A percentile compares a stretch with the other conserved stretches of the same genome.
These are phyloP conservation scores for Tragelaphus strepsiceros DNA, from an alignment of 2,113 vertebrate genomes.

Conservation along the genomic window DNA sequence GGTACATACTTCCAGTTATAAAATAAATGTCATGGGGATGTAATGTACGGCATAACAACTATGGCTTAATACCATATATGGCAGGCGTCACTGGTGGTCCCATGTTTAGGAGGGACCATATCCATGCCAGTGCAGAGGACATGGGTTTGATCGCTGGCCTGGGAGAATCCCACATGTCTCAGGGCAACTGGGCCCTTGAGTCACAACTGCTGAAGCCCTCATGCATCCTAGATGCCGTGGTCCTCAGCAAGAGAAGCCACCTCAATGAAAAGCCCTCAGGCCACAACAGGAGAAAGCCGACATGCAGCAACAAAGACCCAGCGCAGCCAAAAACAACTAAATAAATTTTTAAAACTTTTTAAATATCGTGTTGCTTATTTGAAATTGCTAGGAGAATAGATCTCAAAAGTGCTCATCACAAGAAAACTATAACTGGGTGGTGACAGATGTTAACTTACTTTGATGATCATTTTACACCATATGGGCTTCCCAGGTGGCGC, in stretches of 20 bases:
- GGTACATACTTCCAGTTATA: not conserved
- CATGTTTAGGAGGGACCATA: not conserved
- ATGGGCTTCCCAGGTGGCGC: not conserved
- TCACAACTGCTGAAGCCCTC: not conserved
- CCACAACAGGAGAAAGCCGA: not conserved
- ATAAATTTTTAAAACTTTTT: not conserved
- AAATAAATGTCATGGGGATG: not conserved
- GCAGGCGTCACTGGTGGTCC: not conserved
- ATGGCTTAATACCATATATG: not conserved
- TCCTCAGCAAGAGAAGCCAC: not conserved
- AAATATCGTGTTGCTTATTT: not conserved
- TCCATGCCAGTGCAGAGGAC: not conserved
- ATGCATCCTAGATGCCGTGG: not conserved
- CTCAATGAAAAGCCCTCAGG: not conserved
- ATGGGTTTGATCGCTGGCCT: not conserved
- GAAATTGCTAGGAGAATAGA: not conserved
- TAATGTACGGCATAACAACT: not conserved
- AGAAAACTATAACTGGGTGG: not conserved
- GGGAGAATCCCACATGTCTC: not conserved
- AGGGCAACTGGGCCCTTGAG: not conserved
- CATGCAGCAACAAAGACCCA: not conserved
- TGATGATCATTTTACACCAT: not conserved
- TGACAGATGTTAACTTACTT: not conserved
- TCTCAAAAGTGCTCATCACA: not conserved
- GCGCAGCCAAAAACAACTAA: not conserved